Base-by-base conservation (phyloP, 2,797 vertebrate genomes). In the Tokudaia muenninki region DNA sequence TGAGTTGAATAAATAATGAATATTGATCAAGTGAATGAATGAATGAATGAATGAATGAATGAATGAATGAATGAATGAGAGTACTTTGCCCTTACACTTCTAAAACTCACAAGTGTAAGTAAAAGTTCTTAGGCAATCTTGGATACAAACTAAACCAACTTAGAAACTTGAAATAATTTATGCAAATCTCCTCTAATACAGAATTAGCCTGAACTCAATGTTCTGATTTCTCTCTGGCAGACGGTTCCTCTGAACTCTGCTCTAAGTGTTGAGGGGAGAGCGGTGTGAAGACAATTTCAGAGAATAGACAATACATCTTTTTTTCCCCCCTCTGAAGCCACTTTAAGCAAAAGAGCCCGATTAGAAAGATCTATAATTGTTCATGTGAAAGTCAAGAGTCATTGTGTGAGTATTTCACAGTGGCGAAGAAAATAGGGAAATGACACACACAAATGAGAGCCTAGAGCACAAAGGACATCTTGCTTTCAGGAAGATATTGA, bases 151-250 rank as follows among this genome's bases (percentile, higher is more conserved):
- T 94, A 96, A 94, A 55, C 88, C 61, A 96, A 95, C 92, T 96
- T 97, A 95, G 95, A 92, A 92, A 75, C 91, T 88, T 92, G 95
- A 97, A 96, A 94, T 90, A 91, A 95, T 96, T 96, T 97, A 95
- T 97, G 94, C 80, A 97, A 98, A 96, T 97, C 75, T 22, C 75
- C 67, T 87, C 96, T 97, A 97, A 97, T 96, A 94, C 91, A 96
- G 92, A 97, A 95, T 96, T 95, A 96, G 95, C 90, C 81, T 97
- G 95, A 97, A 95, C 90, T 96, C 92, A 93, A 37, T 93, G 94
- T 98, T 97, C 95, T 97, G 94, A 95, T 83, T 96, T 93, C 91
- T 97, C 83, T 41, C 80, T 34, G 82, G 77, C 65, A 96, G 90
- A 86, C 74, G 89, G 90, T 93, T 97, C 50, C 77, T 97, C 74